Evolutionary conservation across 2,888 invertebrate species (phyloP).

Genomic region (Gisinianus flammeolus): DNA sequence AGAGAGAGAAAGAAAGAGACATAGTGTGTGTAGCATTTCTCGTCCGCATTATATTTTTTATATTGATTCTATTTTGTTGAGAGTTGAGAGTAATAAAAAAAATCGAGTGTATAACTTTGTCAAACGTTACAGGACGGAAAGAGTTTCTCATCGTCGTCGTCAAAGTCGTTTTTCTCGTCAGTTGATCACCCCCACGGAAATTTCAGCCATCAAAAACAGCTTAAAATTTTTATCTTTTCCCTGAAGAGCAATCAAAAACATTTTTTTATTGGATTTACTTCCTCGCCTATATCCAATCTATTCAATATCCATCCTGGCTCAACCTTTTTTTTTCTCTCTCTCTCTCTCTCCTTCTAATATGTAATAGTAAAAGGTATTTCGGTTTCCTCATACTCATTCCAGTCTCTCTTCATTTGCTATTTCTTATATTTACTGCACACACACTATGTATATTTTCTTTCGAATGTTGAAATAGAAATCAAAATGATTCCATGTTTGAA

Average conservation of each 20-base stretch:
- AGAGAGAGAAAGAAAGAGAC: neutral
- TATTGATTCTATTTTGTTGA: neutral
- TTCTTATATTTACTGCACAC: too few relatives aligned
- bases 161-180: neutral
- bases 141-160: neutral
- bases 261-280: conserved; percentile 35
- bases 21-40: neutral
- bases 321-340: too few relatives aligned
- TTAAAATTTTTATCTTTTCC: conserved; percentile 32
- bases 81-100: neutral
- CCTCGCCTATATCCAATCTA: neutral
- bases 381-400: too few relatives aligned
- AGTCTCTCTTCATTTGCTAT: too few relatives aligned
- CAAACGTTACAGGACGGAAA: neutral
- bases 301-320: neutral
- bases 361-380: too few relatives aligned
- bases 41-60: neutral
- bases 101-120: neutral
- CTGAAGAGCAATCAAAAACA: conserved; percentile 32
- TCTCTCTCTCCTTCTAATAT: too few relatives aligned
- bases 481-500: too few relatives aligned
- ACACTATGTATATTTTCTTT: too few relatives aligned
- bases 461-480: too few relatives aligned
- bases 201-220: conserved; percentile 22
- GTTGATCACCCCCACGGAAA: conserved; percentile 23